Base-by-base conservation (phyloP, 2,113 vertebrate genomes). In the Leucopsar rothschildi region DNA sequence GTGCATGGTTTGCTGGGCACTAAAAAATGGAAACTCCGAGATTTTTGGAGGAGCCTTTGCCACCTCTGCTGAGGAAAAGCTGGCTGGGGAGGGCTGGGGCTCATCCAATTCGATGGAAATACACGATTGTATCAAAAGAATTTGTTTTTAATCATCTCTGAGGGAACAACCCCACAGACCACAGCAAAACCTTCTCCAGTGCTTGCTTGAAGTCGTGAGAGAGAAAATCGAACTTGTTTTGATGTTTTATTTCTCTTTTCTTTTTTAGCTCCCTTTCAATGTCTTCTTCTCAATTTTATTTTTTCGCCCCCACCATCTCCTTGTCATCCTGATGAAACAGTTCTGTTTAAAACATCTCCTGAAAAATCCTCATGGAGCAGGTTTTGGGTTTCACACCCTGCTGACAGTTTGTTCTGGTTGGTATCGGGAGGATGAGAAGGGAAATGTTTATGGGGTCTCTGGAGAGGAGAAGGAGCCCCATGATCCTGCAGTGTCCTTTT, bases 381-480 rank as follows among this genome's bases (percentile, higher is more conserved):
- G 91, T 88, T 95, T 97, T 15, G 16, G 55, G 59, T 98, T 98
- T 96, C 96, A 39, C 63, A 63, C 83, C 71, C 93, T 56, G 81
- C 81, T 76, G 95, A 82, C 37, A 47, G 89, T 97, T 96, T 71
- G 95, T 92, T 88, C 40, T 64, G 15, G 84, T 96, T n/a, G 65
- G 79, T 83, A 29, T 50, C 23, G 27, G 75, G 55, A 44, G 23
- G 64, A 40, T 35, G 47, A 37, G 92, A 52, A 85, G 49, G 33
- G 93, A 94, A 79, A 47, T 15, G 39, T 72, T 71, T 33, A 1
- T 12, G 57, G 69, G 64, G 76, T 40, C 57, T 50, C 55, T 92
- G 23, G 49, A 45, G 44, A 45, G 44, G 44, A 20, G 44, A 45
- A 45, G 44, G 63, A 92, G 50, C 42, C 29, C 11, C 17, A 64